A percentile compares a stretch with the other conserved stretches of the same genome.
These are phyloP conservation scores for Erynnis tages DNA, from an alignment of 2,888 invertebrate species.

Conservation along the genomic window DNA sequence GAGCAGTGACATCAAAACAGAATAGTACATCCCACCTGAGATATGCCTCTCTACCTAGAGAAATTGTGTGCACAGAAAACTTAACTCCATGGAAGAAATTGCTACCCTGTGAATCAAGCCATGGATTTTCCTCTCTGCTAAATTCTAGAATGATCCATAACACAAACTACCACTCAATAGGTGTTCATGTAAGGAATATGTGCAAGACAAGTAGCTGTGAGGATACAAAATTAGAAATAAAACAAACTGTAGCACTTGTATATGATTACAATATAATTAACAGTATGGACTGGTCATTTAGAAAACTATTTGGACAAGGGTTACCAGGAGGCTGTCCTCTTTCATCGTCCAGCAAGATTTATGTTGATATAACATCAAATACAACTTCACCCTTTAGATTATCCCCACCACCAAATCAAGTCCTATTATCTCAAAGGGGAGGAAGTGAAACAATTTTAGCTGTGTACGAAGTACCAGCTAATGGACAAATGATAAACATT, in stretches of 20 bases:
- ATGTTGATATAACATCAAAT: slow-evolving; percentile 88
- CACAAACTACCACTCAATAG: slow-evolving; percentile 95
- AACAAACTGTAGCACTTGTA: slow-evolving; percentile 92
- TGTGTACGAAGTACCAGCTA: slow-evolving; percentile 84
- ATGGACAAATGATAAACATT: slow-evolving; percentile 85
- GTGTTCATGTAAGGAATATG: slow-evolving; percentile 90
- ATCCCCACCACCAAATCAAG: slow-evolving; percentile 82
- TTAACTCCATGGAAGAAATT: slow-evolving; percentile 99
- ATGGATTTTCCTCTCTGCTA: slow-evolving; percentile 92
- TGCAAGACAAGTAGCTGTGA: slow-evolving; percentile 84
- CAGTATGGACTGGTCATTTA: slow-evolving; percentile 91
- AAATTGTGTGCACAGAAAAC: slow-evolving; percentile 99
- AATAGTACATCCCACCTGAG: slow-evolving; percentile 82
- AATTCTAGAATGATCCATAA: slow-evolving; percentile 96
- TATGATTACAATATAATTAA: slow-evolving; percentile 88
- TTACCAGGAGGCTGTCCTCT: slow-evolving; percentile 91
- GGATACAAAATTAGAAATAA: slow-evolving; percentile 87
- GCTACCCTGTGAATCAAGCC: slow-evolving; percentile 95
- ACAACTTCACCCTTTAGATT: slow-evolving; percentile 83
- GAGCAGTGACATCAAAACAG: slow-evolving; percentile 75
- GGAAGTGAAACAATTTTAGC: slow-evolving; percentile 85
- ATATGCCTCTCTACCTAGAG: slow-evolving; percentile 96
- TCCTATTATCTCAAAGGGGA: slow-evolving; percentile 84
- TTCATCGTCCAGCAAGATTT: slow-evolving; percentile 88
- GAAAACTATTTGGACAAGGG: slow-evolving; percentile 93